A percentile compares a stretch with the other conserved stretches of the same genome.
These are phyloP conservation scores for Tenthredo distinguenda DNA, from an alignment of 2,888 invertebrate species.

Conservation along the genomic window DNA sequence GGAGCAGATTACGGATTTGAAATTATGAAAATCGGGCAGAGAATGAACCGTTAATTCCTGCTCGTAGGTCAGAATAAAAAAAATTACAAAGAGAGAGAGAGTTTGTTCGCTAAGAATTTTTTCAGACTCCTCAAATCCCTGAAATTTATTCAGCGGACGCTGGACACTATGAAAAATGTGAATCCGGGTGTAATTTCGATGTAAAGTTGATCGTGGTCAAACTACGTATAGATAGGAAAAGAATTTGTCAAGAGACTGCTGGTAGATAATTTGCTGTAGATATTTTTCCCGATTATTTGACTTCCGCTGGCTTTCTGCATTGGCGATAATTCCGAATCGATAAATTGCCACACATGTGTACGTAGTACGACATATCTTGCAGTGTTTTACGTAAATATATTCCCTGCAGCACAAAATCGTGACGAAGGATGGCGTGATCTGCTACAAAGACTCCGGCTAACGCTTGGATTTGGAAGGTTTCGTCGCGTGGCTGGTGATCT, in stretches of 20 bases:
- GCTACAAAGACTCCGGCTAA: slow-evolving; percentile 56
- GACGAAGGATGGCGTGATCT: slow-evolving; percentile 51
- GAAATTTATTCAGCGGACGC: neutral
- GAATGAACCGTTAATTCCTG: neutral
- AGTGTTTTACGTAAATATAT: slow-evolving; percentile 50
- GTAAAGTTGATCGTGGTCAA: neutral
- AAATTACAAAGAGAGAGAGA: neutral
- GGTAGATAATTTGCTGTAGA: neutral
- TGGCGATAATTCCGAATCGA: slow-evolving; percentile 10
- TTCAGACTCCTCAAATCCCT: neutral
- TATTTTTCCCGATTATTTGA: neutral
- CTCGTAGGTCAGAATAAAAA: neutral
- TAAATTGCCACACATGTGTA: neutral
- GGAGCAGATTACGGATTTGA: neutral
- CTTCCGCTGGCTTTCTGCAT: neutral
- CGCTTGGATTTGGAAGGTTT: slow-evolving; percentile 77
- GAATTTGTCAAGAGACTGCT: neutral
- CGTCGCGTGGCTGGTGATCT: slow-evolving; percentile 78
- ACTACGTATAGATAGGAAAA: neutral
- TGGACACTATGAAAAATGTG: neutral
- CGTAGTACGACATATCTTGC: slow-evolving; percentile 16
- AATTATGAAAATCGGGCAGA: neutral
- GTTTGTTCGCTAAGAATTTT: neutral
- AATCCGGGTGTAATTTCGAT: neutral
- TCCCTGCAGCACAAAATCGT: slow-evolving; percentile 42